A percentile compares a stretch with the other conserved stretches of the same genome.
phyloP scores from a whole-genome alignment of 1,140 invertebrate genomes.

The Formica exsecta region DNA sequence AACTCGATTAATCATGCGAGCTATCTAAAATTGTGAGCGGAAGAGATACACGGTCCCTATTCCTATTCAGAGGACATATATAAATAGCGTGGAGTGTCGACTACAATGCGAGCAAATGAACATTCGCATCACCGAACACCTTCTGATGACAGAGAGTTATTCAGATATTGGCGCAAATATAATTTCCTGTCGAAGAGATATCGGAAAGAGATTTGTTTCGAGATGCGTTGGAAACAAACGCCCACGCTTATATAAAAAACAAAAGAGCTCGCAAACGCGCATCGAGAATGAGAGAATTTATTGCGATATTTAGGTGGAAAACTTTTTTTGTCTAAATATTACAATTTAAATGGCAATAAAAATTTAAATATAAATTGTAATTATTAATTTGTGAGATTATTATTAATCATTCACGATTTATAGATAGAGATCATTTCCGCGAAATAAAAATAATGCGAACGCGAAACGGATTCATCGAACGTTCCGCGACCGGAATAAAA shows the following conservation, averaged over 20 bases:
- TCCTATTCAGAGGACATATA: conserved; percentile 31
- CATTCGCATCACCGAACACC: conserved; percentile 10
- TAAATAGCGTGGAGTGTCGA: conserved; percentile 52
- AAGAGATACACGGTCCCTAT: conserved; percentile 2
- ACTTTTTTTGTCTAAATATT: neutral
- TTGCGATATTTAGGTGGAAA: neutral
- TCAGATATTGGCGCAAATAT: conserved; percentile 75
- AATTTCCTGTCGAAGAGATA: conserved; percentile 77
- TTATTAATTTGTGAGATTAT: neutral
- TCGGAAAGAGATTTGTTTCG: conserved; percentile 80
- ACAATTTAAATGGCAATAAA: neutral
- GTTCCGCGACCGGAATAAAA: conserved; percentile 39
- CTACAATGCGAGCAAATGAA: conserved; percentile 61
- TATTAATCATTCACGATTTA: conserved; percentile 5
- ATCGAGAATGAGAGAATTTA: conserved; percentile 11
- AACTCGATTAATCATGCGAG: conserved; percentile 45
- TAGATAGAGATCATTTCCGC: neutral
- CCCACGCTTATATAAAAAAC: conserved; percentile 16
- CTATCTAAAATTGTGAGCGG: conserved; percentile 39
- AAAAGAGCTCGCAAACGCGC: neutral
- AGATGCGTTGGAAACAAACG: neutral
- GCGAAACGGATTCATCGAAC: conserved; percentile 18
- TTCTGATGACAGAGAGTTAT: conserved; percentile 45
- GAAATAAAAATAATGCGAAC: conserved; percentile 24
- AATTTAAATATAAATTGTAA: conserved; percentile 27